Conservation (phyloP, 2,888 invertebrate genomes). For the Polyommatus iphigenia region DNA sequence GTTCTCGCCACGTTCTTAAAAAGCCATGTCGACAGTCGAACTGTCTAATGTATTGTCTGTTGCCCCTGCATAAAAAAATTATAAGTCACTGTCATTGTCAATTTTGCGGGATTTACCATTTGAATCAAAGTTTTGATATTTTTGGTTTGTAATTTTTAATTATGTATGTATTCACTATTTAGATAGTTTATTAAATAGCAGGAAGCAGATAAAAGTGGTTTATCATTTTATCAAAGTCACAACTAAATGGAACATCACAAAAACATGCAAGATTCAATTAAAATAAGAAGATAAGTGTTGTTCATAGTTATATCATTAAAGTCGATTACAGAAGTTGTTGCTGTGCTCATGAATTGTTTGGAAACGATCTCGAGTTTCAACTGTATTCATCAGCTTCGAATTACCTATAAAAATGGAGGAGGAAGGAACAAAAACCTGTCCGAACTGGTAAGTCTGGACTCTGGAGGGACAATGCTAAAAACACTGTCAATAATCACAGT, state of each 20-base stretch:
- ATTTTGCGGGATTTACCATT: conserved; percentile 31
- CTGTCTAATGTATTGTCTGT: too few relatives aligned
- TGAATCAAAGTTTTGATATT: conserved; percentile 27
- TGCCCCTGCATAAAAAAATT: background rate
- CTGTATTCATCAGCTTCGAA: background rate
- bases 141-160: background rate
- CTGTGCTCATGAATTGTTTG: conserved; percentile 1
- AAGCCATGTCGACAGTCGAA: too few relatives aligned
- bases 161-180: too few relatives aligned
- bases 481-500: conserved; percentile 57
- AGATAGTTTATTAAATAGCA: background rate
- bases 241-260: background rate
- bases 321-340: background rate
- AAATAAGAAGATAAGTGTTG: background rate
- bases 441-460: conserved; percentile 77
- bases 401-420: conserved; percentile 57
- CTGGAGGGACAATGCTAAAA: conserved; percentile 47
- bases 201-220: background rate
- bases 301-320: background rate
- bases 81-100: conserved; percentile 20
- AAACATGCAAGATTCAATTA: background rate
- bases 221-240: background rate
- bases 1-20: too few relatives aligned
- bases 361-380: background rate
- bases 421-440: conserved; percentile 67